These are phyloP conservation scores for Batillaria attramentaria DNA, from an alignment of 1,140 invertebrate genomes.

Conservation along the genomic window DNA sequence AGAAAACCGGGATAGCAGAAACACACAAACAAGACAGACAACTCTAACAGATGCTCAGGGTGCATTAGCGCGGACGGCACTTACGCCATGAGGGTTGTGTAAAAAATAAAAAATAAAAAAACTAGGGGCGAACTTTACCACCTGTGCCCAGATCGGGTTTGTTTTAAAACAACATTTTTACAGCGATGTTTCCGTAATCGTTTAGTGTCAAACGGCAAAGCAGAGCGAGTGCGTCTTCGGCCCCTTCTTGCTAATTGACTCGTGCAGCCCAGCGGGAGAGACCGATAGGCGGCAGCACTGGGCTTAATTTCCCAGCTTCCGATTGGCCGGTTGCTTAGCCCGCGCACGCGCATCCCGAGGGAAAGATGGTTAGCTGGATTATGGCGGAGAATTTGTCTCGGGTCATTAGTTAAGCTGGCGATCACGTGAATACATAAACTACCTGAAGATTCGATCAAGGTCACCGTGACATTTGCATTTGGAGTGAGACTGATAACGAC, in stretches of 20 bases:
- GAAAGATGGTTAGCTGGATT: constrained; percentile 7
- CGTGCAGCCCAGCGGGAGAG: constrained; percentile 20
- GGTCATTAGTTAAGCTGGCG: constrained; percentile 7
- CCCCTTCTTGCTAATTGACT: constrained; percentile 30
- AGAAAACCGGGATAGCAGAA: constrained; percentile 27
- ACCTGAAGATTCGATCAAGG: too few relatives aligned
- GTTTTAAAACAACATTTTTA: constrained; percentile 37
- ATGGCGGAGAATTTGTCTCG: neutral
- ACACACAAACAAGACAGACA: constrained; percentile 25
- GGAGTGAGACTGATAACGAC: too few relatives aligned
- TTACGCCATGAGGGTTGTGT: constrained; percentile 10
- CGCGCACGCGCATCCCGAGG: constrained; percentile 19
- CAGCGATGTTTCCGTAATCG: constrained; percentile 30
- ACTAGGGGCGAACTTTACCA: constrained; percentile 28
- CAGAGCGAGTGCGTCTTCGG: too few relatives aligned
- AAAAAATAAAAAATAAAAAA: constrained; percentile 1
- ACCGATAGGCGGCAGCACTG: constrained; percentile 29
- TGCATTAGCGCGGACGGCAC: constrained; percentile 11
- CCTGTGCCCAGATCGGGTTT: constrained; percentile 33
- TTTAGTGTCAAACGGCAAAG: constrained; percentile 26
- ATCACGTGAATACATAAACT: constrained; percentile 15
- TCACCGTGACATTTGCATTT: too few relatives aligned
- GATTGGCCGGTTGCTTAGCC: constrained; percentile 26
- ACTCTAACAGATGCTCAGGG: constrained; percentile 25
- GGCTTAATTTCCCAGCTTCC: neutral